Percentiles rank a stretch among this genome's conserved stretches.
Conservation (phyloP, 2,888 invertebrate species). For the Cremastinae sp. region DNA sequence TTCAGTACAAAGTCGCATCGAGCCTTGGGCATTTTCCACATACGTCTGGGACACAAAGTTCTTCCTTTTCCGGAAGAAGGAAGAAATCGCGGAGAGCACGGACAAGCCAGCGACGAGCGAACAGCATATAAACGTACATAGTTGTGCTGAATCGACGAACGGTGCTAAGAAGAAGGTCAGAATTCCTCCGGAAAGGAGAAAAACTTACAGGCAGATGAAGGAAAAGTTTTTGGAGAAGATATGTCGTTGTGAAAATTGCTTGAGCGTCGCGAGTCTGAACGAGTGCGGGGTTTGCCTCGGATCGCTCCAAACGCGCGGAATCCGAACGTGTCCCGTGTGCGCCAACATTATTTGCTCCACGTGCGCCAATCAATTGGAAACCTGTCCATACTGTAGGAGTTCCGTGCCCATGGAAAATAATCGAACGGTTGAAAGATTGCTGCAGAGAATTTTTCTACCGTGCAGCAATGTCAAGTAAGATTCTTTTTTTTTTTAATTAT, state of each 20-base stretch:
- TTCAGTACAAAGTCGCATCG: neutral
- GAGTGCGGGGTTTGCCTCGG: conserved; percentile 72
- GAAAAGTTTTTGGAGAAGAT: neutral
- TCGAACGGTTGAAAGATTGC: conserved; percentile 69
- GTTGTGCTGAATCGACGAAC: neutral
- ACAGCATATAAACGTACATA: neutral
- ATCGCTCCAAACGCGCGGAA: conserved; percentile 66
- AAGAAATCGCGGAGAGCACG: neutral
- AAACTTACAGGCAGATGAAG: neutral
- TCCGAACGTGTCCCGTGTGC: conserved; percentile 68
- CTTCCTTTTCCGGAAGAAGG: neutral
- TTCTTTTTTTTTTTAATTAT: neutral
- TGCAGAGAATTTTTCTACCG: conserved; percentile 67
- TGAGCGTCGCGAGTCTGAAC: conserved; percentile 58
- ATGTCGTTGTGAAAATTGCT: conserved; percentile 69
- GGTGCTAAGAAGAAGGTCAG: neutral
- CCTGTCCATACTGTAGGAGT: conserved; percentile 71
- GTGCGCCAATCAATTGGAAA: conserved; percentile 64
- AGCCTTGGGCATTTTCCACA: conserved; percentile 24
- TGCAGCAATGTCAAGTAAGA: conserved; percentile 69
- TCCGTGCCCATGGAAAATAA: conserved; percentile 64
- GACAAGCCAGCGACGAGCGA: neutral
- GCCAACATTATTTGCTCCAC: conserved; percentile 68
- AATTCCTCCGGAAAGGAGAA: neutral
- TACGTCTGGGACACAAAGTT: conserved; percentile 1